A percentile compares a stretch with the other conserved stretches of the same genome.
Conservation (phyloP, 2,113 vertebrate species). For the Piaya cayana region DNA sequence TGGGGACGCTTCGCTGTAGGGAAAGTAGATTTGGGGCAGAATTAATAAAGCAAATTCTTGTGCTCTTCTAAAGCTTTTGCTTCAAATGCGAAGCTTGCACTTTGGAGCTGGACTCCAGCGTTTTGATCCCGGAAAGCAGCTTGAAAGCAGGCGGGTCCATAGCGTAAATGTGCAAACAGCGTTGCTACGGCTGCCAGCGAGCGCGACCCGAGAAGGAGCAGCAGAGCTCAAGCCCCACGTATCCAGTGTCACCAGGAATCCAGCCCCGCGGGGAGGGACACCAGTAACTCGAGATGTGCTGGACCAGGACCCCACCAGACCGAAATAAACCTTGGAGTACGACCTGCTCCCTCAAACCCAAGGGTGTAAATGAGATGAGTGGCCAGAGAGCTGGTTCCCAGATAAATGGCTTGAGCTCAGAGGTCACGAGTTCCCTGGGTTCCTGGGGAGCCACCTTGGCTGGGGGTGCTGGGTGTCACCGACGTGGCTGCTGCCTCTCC, state of each 20-base stretch:
- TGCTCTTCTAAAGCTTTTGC: not conserved
- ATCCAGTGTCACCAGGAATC: slow-evolving; percentile 51
- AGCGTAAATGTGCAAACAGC: accelerated
- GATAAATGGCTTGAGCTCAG: not conserved
- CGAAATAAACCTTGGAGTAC: slow-evolving; percentile 47
- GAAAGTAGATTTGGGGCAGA: not conserved
- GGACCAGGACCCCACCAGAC: not conserved
- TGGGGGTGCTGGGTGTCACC: not conserved
- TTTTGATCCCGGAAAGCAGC: not conserved
- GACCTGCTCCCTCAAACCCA: not conserved
- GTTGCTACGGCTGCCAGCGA: accelerated
- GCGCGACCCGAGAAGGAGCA: not conserved
- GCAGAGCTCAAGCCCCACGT: not conserved
- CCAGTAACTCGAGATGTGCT: slow-evolving; percentile 14
- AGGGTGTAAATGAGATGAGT: not conserved
- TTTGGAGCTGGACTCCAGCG: not conserved
- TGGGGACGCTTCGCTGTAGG: not conserved
- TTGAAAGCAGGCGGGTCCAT: not conserved
- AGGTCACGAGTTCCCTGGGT: not conserved
- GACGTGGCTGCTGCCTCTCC: too few species aligned
- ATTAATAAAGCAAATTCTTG: not conserved
- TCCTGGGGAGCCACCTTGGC: too few species aligned
- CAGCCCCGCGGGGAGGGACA: not conserved
- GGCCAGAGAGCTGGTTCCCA: not conserved
- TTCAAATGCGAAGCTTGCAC: not conserved